phyloP scores from a whole-genome alignment of 2,888 invertebrate genomes.

The Acheta domesticus region DNA sequence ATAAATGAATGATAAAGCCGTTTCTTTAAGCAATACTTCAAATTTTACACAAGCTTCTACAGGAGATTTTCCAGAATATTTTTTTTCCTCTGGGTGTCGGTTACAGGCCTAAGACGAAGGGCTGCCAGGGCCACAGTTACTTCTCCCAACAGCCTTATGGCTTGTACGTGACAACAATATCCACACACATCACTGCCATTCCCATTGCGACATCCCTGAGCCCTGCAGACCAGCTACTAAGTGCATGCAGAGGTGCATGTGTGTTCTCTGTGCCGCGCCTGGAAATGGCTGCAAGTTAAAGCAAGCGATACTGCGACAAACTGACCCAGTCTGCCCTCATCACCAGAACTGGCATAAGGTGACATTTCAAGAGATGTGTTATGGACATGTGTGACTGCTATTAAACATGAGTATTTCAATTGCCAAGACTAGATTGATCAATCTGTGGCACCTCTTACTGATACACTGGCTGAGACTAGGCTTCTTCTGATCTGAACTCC shows the following conservation, averaged over 20 bases:
- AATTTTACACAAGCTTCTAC: constrained; percentile 18
- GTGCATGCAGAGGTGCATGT: neutral
- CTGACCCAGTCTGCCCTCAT: neutral
- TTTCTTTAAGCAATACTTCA: constrained; percentile 4
- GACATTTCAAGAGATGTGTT: too few relatives aligned
- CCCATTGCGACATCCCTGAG: constrained; percentile 18
- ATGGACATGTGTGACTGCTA: too few relatives aligned
- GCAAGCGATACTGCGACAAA: constrained; percentile 18
- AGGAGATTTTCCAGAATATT: neutral
- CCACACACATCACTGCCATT: constrained; percentile 10
- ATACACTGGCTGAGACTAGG: too few relatives aligned
- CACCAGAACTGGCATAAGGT: neutral
- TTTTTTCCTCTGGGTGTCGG: neutral
- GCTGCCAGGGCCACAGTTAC: neutral
- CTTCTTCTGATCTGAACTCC: too few relatives aligned
- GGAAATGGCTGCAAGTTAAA: constrained; percentile 9
- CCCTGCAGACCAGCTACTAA: constrained; percentile 2
- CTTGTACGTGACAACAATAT: neutral
- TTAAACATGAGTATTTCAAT: too few relatives aligned
- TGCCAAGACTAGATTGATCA: too few relatives aligned
- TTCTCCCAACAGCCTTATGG: neutral
- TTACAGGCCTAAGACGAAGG: constrained; percentile 18
- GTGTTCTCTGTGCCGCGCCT: constrained; percentile 18
- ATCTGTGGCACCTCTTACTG: too few relatives aligned
- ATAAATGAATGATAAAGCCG: constrained; percentile 9